phyloP scores from a whole-genome alignment of 2,797 vertebrate species.

The Gymnocypris eckloni region DNA sequence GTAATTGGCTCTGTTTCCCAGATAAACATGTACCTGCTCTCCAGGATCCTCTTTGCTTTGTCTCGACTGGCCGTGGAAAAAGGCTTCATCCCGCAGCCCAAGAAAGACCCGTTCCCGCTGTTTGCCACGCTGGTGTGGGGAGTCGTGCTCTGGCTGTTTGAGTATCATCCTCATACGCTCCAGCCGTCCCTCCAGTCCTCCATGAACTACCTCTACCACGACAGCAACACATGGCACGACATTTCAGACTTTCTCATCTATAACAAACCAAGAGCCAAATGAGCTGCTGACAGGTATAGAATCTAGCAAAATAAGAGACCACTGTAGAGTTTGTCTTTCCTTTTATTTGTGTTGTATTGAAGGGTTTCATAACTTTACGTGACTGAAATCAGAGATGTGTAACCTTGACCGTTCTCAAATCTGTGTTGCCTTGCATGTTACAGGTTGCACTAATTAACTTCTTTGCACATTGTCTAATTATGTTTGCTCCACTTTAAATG shows the following conservation, averaged over 20 bases:
- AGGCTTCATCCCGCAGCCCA: constrained; percentile 86
- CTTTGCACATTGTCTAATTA: neutral
- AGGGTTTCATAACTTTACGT: too few relatives aligned
- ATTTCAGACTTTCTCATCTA: constrained; percentile 93
- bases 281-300: neutral
- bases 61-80: constrained; percentile 90
- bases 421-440: neutral
- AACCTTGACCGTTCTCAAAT: too few relatives aligned
- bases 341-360: too few relatives aligned
- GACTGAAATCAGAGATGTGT: too few relatives aligned
- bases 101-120: constrained; percentile 85
- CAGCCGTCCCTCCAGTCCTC: constrained; percentile 97
- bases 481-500: neutral
- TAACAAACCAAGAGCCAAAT: constrained; percentile 81
- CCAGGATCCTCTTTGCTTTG: constrained; percentile 89
- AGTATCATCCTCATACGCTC: constrained; percentile 90
- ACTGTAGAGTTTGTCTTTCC: too few relatives aligned
- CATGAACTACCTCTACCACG: constrained; percentile 97
- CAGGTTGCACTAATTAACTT: neutral
- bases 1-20: constrained; percentile 60
- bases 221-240: constrained; percentile 94
- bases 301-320: too few relatives aligned
- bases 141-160: constrained; percentile 93
- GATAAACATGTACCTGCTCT: constrained; percentile 97
- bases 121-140: constrained; percentile 91